Conservation (phyloP, 35 echinoderm and acorn worm genomes). For the Acanthaster planci region DNA sequence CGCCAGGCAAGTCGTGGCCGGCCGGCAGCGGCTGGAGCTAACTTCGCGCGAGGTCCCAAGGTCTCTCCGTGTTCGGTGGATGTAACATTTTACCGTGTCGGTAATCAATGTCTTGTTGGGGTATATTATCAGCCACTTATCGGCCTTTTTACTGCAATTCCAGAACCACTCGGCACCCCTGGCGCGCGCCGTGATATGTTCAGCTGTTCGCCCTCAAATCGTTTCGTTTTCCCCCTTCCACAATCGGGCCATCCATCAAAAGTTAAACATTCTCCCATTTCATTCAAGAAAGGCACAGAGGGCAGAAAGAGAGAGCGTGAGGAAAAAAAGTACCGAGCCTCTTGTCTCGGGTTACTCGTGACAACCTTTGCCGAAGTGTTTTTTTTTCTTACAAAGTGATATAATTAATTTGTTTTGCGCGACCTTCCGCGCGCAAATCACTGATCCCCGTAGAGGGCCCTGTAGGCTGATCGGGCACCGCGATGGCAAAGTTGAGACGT, state of each 20-base stretch:
- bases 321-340: slow-evolving; percentile 3
- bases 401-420: slow-evolving; percentile 71
- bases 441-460: background rate
- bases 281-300: no score
- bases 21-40: background rate
- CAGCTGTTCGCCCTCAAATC: slow-evolving; percentile 20
- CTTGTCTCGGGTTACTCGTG: slow-evolving; percentile 40
- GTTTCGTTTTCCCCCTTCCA: background rate
- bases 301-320: background rate
- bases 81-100: background rate
- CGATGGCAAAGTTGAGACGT: slow-evolving; percentile 31
- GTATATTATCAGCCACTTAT: slow-evolving; percentile 23
- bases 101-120: slow-evolving; percentile 33
- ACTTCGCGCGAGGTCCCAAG: slow-evolving; percentile 1
- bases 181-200: background rate
- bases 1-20: background rate
- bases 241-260: no score
- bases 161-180: background rate
- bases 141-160: slow-evolving; percentile 8
- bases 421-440: slow-evolving; percentile 52
- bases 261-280: no score
- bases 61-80: background rate
- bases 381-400: slow-evolving; percentile 55
- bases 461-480: slow-evolving; percentile 18
- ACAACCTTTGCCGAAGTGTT: slow-evolving; percentile 32